phyloP scores from a whole-genome alignment of 2,888 invertebrate species.

The Epinotia brunnichana region DNA sequence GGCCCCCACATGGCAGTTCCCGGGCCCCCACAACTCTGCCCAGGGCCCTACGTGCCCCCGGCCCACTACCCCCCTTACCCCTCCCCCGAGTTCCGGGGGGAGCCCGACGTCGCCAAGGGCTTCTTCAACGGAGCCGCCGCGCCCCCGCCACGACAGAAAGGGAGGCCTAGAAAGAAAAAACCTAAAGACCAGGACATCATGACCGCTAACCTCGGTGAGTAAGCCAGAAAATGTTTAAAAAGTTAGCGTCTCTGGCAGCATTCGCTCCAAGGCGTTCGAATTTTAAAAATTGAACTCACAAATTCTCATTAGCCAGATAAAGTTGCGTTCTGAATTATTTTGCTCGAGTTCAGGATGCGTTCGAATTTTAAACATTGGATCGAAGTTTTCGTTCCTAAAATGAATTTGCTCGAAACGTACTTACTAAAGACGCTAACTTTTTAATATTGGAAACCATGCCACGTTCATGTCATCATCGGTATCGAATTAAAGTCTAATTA shows the following conservation, averaged over 20 bases:
- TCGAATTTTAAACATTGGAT: background rate
- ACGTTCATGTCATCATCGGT: background rate
- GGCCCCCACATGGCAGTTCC: constrained; percentile 83
- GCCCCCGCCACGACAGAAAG: constrained; percentile 93
- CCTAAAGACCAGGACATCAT: constrained; percentile 94
- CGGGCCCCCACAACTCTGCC: constrained; percentile 83
- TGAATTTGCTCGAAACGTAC: background rate
- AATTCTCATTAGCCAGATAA: background rate
- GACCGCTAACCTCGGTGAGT: constrained; percentile 93
- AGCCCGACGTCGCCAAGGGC: constrained; percentile 78
- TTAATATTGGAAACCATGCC: background rate
- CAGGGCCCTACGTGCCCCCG: constrained; percentile 80
- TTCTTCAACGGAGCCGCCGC: constrained; percentile 84
- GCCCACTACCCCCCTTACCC: constrained; percentile 83
- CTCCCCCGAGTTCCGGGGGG: constrained; percentile 83
- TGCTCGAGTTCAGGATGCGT: background rate
- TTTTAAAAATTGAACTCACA: background rate
- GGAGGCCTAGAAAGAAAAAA: constrained; percentile 95
- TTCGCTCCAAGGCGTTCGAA: background rate
- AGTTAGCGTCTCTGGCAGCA: background rate
- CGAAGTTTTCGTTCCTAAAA: too few relatives aligned
- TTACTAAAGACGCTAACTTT: background rate
- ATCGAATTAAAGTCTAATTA: background rate
- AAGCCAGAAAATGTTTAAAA: background rate
- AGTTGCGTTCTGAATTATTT: background rate